Percentiles rank a stretch among this genome's conserved stretches.
phyloP scores from a whole-genome alignment of 2,797 vertebrate genomes.

The Apogon talboti region DNA sequence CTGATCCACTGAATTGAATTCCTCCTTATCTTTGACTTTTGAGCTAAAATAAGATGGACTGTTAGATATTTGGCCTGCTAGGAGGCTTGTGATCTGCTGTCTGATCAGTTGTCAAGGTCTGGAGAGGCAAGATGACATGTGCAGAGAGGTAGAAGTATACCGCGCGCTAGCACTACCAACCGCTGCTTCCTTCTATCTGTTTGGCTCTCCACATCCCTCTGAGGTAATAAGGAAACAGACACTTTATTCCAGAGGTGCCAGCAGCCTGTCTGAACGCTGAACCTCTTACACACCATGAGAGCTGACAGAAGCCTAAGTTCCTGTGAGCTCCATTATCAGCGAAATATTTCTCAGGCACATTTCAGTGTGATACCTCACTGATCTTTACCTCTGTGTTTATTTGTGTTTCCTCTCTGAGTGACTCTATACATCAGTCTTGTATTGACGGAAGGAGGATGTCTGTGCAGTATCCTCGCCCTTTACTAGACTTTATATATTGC shows the following conservation, averaged over 20 bases:
- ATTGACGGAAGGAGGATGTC: conserved; percentile 29
- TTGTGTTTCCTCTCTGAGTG: conserved; percentile 19
- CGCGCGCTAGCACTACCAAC: conserved; percentile 9
- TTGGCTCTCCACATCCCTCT: conserved; percentile 10
- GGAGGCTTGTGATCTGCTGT: neutral
- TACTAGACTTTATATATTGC: neutral
- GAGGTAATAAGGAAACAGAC: conserved; percentile 7
- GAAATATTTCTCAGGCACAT: conserved; percentile 10
- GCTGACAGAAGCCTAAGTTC: conserved; percentile 10
- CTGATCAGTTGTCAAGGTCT: conserved; percentile 19
- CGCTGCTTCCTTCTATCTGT: conserved; percentile 15
- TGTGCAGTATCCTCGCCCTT: conserved; percentile 34
- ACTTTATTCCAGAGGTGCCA: conserved; percentile 20
- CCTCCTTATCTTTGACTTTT: conserved; percentile 3
- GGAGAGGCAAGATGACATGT: neutral
- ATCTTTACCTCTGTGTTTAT: conserved; percentile 15
- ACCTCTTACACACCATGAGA: conserved; percentile 4
- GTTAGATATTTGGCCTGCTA: neutral
- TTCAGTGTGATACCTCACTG: conserved; percentile 9
- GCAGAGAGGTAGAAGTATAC: neutral
- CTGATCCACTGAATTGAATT: neutral
- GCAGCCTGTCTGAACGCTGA: conserved; percentile 16
- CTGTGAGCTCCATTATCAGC: neutral
- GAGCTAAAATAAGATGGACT: neutral
- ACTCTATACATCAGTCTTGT: conserved; percentile 1